phyloP scores from a whole-genome alignment of 2,797 vertebrate species.

The Pseudocheirus occidentalis region DNA sequence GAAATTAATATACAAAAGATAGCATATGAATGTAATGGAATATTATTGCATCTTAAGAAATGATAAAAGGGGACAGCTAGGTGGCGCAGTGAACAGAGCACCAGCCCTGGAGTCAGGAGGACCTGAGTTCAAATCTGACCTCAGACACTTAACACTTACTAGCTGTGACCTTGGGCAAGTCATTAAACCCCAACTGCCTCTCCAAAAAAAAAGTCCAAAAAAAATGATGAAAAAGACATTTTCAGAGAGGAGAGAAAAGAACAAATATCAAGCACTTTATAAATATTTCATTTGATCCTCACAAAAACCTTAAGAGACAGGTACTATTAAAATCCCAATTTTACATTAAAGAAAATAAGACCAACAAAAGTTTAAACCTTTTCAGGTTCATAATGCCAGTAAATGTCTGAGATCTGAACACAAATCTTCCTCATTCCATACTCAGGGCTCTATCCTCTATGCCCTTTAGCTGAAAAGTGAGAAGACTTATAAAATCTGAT shows the following conservation, averaged over 20 bases:
- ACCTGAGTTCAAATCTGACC: too few relatives aligned
- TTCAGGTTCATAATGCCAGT: background rate
- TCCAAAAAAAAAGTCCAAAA: too few relatives aligned
- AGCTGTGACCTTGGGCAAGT: too few relatives aligned
- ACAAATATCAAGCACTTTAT: background rate
- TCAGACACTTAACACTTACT: too few relatives aligned
- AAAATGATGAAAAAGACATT: background rate
- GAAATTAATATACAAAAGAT: background rate
- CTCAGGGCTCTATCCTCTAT: background rate
- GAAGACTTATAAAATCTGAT: background rate
- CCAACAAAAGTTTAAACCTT: background rate
- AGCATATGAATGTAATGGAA: background rate
- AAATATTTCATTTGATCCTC: background rate
- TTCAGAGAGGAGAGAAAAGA: background rate
- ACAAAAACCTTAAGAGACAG: background rate
- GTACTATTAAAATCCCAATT: background rate
- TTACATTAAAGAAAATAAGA: background rate
- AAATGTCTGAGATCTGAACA: background rate
- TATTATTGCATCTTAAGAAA: background rate
- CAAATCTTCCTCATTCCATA: background rate
- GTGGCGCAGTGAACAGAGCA: too few relatives aligned
- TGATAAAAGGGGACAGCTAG: background rate
- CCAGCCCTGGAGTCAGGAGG: too few relatives aligned
- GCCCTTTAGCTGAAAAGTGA: background rate
- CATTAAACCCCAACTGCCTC: too few relatives aligned